Evolutionary conservation across 1,140 invertebrate genomes (phyloP), one percentile per base, ranked within the genome.

Genomic region (Drosophila funebris): DNA sequence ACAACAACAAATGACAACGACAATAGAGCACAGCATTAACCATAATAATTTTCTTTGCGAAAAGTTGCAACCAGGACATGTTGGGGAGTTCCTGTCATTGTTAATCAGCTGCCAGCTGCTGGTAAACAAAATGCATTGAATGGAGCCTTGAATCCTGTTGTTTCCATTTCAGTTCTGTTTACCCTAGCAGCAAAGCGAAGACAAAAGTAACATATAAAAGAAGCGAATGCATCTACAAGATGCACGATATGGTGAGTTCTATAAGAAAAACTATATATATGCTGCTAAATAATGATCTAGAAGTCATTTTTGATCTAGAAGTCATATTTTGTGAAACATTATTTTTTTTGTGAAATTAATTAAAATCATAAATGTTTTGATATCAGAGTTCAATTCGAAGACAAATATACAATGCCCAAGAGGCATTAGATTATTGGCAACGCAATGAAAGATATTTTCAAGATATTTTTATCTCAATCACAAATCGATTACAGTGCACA

Each of bases 91-190:
- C 18, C 82, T 75, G 74, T 64, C 82, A 61, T 74, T 87, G 77
- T 87, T 85, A 85, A 87, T 87, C 82, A 85, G 82, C 77, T 66
- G 79, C 80, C 70, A 85, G 74, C 69, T 63, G 80, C 80, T 82
- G 71, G 80, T 84, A 84, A 82, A 82, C 76, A 82, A 79, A 75
- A 84, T 78, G 43, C 71, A 78, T 75, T 75, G 54, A 83, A 73
- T 64, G 20, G 13, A 60, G 54, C 33, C 43, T 39, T 58, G 57
- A 52, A 61, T 68, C 16, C 70, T 16, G 24, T 62, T 73, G 64
- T 69, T 73, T 5, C 37, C 52, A 54, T 43, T 33, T 14, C 48
- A 33, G 5, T 64, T 48, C 29, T 53, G 43, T 14, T 41, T 43
- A 11, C n/a, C 16, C 18, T 5, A 27, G 18, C 24, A 27, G 5